Percentiles rank a stretch among this genome's conserved stretches.
Evolutionary conservation across 2,888 invertebrate species (phyloP).

Genomic region (Drosophila infuscata): DNA sequence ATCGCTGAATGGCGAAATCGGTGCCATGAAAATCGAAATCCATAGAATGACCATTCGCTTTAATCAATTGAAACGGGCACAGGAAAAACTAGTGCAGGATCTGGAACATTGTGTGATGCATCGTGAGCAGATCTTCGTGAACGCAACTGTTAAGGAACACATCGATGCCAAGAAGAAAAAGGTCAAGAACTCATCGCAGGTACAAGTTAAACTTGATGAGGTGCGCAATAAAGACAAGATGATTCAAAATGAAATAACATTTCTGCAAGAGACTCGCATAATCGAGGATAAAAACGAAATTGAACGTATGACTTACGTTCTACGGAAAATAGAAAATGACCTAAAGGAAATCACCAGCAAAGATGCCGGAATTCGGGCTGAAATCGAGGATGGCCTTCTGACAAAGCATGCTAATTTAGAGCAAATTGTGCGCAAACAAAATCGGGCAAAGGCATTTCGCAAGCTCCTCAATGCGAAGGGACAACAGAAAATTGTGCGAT

Average conservation of each 20-base stretch:
- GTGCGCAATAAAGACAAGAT: conserved; percentile 87
- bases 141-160: conserved; percentile 87
- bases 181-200: conserved; percentile 85
- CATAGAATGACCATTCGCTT: conserved; percentile 91
- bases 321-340: conserved; percentile 69
- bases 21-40: conserved; percentile 92
- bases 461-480: conserved; percentile 47
- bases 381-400: conserved; percentile 84
- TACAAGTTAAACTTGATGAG: conserved; percentile 87
- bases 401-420: conserved; percentile 79
- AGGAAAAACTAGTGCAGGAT: conserved; percentile 86
- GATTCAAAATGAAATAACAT: conserved; percentile 83
- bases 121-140: conserved; percentile 88
- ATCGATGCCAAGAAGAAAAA: conserved; percentile 85
- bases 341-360: conserved; percentile 74
- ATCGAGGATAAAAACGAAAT: conserved; percentile 67
- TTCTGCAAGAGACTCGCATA: conserved; percentile 73
- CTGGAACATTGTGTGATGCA: conserved; percentile 88
- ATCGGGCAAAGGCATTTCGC: conserved; percentile 64
- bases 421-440: conserved; percentile 66
- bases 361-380: conserved; percentile 75
- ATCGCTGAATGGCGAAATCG: conserved; percentile 89
- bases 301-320: conserved; percentile 66
- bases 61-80: conserved; percentile 82
- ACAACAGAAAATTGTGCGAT: conserved; percentile 44